Conservation (phyloP, 2,888 invertebrate genomes). For the Pristionchus mayeri region DNA sequence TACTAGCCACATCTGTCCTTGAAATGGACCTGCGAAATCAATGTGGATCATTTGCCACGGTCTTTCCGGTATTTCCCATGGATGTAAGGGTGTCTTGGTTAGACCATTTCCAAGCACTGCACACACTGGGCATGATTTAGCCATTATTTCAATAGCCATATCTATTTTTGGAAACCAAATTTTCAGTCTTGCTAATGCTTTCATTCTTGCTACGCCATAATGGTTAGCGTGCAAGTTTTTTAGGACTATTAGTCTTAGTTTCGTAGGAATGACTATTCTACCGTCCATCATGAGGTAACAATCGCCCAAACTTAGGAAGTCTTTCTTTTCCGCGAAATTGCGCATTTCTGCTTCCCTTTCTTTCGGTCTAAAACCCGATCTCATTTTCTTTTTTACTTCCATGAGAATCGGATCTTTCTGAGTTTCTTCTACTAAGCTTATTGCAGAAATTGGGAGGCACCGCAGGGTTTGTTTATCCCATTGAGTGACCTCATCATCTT, state of each 20-base stretch:
- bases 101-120: constrained; percentile 29
- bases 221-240: constrained; percentile 27
- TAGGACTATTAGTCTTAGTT: neutral
- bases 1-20: constrained; percentile 38
- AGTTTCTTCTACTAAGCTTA: no score
- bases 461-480: no score
- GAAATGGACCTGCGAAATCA: constrained; percentile 23
- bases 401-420: no score
- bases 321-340: neutral
- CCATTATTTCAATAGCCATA: constrained; percentile 12
- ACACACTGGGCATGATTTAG: constrained; percentile 23
- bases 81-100: constrained; percentile 44
- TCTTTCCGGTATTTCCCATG: constrained; percentile 39
- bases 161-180: constrained; percentile 40
- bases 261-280: constrained; percentile 1
- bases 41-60: constrained; percentile 40
- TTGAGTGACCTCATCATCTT: no score
- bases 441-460: no score
- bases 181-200: constrained; percentile 9
- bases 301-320: neutral
- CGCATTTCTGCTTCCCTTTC: neutral
- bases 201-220: constrained; percentile 40
- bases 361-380: neutral
- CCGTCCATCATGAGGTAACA: neutral
- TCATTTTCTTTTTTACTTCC: neutral